A percentile compares a stretch with the other conserved stretches of the same genome.
phyloP scores from a whole-genome alignment of 2,888 invertebrate species.

The Agrochola litura region DNA sequence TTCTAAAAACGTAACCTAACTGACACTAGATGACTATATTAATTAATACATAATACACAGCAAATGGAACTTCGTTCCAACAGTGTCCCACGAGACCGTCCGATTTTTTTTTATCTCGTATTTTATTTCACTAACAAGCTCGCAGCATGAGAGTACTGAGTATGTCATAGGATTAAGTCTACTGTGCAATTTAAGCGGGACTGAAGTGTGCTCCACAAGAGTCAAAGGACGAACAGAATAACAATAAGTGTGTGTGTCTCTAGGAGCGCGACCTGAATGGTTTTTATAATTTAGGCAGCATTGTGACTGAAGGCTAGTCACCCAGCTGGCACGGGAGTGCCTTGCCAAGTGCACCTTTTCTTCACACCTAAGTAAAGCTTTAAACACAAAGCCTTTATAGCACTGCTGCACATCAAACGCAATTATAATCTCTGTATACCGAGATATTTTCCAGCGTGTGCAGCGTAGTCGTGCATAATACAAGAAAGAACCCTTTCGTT shows the following conservation, averaged over 20 bases:
- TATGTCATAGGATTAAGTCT: constrained; percentile 29
- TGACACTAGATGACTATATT: too few relatives aligned
- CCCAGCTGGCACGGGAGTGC: not conserved
- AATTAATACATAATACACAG: too few relatives aligned
- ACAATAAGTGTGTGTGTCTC: constrained; percentile 57
- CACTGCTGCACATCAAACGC: not conserved
- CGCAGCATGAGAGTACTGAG: not conserved
- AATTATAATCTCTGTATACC: constrained; percentile 11
- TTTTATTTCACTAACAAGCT: constrained; percentile 31
- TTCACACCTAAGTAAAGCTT: not conserved
- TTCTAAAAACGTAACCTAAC: too few relatives aligned
- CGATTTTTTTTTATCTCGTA: not conserved
- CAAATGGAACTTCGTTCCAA: too few relatives aligned
- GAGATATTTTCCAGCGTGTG: constrained; percentile 1
- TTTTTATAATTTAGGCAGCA: constrained; percentile 49
- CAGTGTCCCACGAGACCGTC: too few relatives aligned
- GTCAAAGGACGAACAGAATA: constrained; percentile 60
- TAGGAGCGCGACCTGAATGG: constrained; percentile 49
- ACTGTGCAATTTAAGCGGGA: constrained; percentile 30
- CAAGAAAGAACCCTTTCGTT: constrained; percentile 7
- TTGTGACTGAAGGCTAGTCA: constrained; percentile 26
- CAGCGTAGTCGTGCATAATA: constrained; percentile 2
- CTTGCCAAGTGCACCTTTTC: constrained; percentile 9
- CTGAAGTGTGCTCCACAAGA: constrained; percentile 44
- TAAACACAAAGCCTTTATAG: constrained; percentile 7